Conservation (phyloP, 1,140 invertebrate species). For the Tachypleus tridentatus region DNA sequence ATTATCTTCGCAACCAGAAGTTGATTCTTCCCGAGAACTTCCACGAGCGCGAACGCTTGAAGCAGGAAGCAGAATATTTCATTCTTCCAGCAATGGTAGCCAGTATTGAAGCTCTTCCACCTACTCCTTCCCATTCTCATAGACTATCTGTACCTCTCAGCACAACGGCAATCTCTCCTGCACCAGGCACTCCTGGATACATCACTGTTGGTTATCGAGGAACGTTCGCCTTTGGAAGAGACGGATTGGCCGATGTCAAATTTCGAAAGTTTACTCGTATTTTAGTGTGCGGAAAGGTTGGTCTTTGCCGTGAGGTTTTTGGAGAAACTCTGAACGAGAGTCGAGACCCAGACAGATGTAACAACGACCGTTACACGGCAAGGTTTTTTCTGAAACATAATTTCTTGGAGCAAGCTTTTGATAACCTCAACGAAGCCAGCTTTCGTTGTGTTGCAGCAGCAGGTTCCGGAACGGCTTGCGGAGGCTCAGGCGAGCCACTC, state of each 20-base stretch:
- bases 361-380: slow-evolving; percentile 82
- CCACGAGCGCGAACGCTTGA: slow-evolving; percentile 78
- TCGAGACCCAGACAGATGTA: slow-evolving; percentile 89
- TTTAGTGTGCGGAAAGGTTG: slow-evolving; percentile 83
- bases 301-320: slow-evolving; percentile 83
- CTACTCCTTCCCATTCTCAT: slow-evolving; percentile 19
- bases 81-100: slow-evolving; percentile 54
- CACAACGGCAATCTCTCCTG: slow-evolving; percentile 1
- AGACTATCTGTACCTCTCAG: background rate
- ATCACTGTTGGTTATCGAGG: slow-evolving; percentile 97
- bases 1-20: slow-evolving; percentile 81
- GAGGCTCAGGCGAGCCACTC: slow-evolving; percentile 56
- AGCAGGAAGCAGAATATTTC: slow-evolving; percentile 80
- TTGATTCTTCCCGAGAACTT: slow-evolving; percentile 91
- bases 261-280: slow-evolving; percentile 96
- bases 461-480: slow-evolving; percentile 72
- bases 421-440: slow-evolving; percentile 86
- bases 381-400: slow-evolving; percentile 97
- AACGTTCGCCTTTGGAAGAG: slow-evolving; percentile 95
- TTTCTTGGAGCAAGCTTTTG: slow-evolving; percentile 96
- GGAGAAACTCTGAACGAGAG: slow-evolving; percentile 96
- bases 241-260: slow-evolving; percentile 95
- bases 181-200: slow-evolving; percentile 44
- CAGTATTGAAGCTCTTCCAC: slow-evolving; percentile 10
- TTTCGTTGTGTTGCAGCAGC: slow-evolving; percentile 61